phyloP scores from a whole-genome alignment of 1,140 invertebrate species.

The Andricus grossulariae region DNA sequence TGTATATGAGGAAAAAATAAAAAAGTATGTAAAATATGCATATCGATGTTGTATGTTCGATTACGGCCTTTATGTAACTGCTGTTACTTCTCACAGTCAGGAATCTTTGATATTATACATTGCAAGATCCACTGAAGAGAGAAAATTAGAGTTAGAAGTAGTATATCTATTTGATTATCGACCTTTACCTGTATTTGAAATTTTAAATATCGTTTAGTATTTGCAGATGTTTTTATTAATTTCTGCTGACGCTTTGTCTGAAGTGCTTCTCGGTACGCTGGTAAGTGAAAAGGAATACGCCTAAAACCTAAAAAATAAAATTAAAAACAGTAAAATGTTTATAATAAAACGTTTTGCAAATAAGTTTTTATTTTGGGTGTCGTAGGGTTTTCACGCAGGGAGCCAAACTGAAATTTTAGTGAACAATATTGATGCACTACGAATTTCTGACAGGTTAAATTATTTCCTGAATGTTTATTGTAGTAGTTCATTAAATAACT shows the following conservation, averaged over 20 bases:
- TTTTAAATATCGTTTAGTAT: neutral
- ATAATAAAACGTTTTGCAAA: no score
- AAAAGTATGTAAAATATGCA: neutral
- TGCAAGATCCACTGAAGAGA: neutral
- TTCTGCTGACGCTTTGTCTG: neutral
- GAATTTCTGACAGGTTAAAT: no score
- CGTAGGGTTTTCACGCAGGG: neutral
- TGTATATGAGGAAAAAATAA: neutral
- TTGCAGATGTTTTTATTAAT: neutral
- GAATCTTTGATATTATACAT: neutral
- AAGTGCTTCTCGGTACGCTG: neutral
- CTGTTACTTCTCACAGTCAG: neutral
- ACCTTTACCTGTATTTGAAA: neutral
- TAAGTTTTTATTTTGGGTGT: neutral
- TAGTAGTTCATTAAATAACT: no score
- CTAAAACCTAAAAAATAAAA: neutral
- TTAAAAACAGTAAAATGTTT: no score
- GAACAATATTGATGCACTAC: neutral
- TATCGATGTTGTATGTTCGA: no score
- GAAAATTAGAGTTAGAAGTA: neutral
- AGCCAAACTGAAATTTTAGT: slow-evolving; percentile 9
- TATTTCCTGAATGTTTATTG: no score
- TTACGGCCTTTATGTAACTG: neutral
- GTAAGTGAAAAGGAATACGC: neutral
- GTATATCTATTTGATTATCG: neutral